Conservation (phyloP, 1,140 invertebrate species). For the Plutomurus gul region DNA sequence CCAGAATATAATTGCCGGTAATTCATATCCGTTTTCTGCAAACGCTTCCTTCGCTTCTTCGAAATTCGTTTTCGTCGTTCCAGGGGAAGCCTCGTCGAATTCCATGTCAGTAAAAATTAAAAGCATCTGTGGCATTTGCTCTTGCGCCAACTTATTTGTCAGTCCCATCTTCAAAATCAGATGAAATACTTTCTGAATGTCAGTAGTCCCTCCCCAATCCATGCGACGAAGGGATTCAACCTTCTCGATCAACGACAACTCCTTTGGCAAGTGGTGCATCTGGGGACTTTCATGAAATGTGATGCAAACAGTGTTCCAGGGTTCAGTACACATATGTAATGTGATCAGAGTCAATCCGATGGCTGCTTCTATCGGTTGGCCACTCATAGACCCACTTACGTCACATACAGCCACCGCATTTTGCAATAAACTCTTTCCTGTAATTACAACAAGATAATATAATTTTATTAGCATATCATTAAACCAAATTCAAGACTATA, state of each 20-base stretch:
- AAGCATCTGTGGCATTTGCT: conserved; percentile 46
- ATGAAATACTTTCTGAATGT: conserved; percentile 47
- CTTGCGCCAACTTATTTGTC: conserved; percentile 37
- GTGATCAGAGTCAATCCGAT: conserved; percentile 47
- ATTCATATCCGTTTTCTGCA: conserved; percentile 7
- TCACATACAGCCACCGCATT: conserved; percentile 45
- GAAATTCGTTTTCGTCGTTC: conserved; percentile 38
- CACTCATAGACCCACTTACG: conserved; percentile 47
- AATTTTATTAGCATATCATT: too few species aligned
- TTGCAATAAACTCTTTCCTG: conserved; percentile 24
- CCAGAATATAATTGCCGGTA: conserved; percentile 51
- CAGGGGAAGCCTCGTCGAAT: conserved; percentile 40
- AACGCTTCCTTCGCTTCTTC: conserved; percentile 40
- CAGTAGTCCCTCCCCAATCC: conserved; percentile 47
- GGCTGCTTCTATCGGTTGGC: conserved; percentile 45
- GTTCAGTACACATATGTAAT: conserved; percentile 25
- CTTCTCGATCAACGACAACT: conserved; percentile 32
- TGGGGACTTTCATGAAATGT: conserved; percentile 40
- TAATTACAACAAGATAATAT: neutral
- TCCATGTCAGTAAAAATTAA: conserved; percentile 52
- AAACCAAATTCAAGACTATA: too few species aligned
- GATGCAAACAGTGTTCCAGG: conserved; percentile 45
- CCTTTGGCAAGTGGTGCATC: conserved; percentile 3
- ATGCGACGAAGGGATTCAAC: conserved; percentile 32
- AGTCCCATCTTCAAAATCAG: conserved; percentile 36